Conservation (phyloP, 2,797 vertebrate genomes). For the Carcharodon carcharias region DNA sequence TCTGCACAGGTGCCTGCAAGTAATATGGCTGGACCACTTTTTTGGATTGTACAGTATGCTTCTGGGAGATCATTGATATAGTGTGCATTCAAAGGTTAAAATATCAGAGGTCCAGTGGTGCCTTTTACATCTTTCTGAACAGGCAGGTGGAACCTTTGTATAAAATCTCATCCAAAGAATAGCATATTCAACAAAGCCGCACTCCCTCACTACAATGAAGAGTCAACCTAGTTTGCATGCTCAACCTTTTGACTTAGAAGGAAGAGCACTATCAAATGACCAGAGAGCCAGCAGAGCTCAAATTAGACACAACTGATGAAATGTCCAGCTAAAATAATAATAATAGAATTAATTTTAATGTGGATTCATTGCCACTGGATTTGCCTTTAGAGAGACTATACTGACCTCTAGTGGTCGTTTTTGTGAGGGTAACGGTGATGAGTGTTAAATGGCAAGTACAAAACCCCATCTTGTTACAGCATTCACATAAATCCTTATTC, state of each 20-base stretch:
- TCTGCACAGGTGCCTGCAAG: not conserved
- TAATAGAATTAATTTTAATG: not conserved
- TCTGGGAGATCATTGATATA: not conserved
- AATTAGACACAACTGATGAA: not conserved
- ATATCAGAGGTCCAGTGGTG: not conserved
- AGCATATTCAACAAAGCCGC: not conserved
- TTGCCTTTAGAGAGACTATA: not conserved
- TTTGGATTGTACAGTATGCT: not conserved
- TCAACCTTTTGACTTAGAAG: not conserved
- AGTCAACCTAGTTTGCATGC: not conserved
- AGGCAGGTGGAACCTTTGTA: not conserved
- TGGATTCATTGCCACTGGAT: not conserved
- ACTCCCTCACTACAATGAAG: not conserved
- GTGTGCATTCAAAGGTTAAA: not conserved
- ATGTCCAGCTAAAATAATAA: not conserved
- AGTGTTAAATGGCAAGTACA: not conserved
- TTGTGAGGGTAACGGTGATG: not conserved
- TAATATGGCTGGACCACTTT: not conserved
- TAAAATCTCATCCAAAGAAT: not conserved
- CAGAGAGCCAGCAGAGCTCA: not conserved
- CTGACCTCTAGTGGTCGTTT: slow-evolving; percentile 8
- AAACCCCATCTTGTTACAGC: not conserved
- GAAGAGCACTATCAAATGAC: not conserved
- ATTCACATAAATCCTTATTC: not conserved
- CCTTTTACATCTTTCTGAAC: not conserved